Evolutionary conservation across 1,140 invertebrate genomes (phyloP).

Genomic region (Hypsibius dujardini): DNA sequence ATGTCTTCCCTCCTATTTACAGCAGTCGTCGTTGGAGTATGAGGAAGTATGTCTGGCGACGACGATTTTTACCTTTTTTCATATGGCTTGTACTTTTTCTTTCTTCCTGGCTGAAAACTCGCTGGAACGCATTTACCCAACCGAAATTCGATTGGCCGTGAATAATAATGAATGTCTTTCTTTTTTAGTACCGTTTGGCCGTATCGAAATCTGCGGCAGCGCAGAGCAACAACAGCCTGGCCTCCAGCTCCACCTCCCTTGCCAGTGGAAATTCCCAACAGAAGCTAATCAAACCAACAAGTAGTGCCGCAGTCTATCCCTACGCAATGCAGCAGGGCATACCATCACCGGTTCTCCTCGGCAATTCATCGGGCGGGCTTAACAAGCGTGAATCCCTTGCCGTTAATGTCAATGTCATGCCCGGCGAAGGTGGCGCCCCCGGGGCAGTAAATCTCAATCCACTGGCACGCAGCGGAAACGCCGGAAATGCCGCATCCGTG

Average conservation of each 20-base stretch:
- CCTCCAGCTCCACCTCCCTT: constrained; percentile 67
- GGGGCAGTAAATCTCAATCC: constrained; percentile 9
- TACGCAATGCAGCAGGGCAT: constrained; percentile 25
- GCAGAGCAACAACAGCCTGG: constrained; percentile 29
- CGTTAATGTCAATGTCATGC: constrained; percentile 90
- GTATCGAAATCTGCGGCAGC: constrained; percentile 18
- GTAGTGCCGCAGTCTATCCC: constrained; percentile 20
- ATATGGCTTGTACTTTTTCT: too few relatives aligned
- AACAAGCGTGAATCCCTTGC: constrained; percentile 60
- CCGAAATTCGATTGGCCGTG: too few relatives aligned
- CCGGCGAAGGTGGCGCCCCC: constrained; percentile 34
- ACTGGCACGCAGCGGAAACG: constrained; percentile 17
- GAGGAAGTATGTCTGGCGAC: too few relatives aligned
- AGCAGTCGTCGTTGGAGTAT: too few relatives aligned
- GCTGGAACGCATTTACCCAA: too few relatives aligned
- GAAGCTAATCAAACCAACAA: constrained; percentile 34
- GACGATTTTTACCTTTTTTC: too few relatives aligned
- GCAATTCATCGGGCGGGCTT: too few relatives aligned
- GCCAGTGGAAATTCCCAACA: constrained; percentile 62
- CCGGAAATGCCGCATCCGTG: constrained; percentile 21
- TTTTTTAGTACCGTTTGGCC: constrained; percentile 22
- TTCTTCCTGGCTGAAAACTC: too few relatives aligned
- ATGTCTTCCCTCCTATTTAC: not conserved
- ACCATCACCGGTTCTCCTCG: constrained; percentile 32
- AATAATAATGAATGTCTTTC: too few relatives aligned